Evolutionary conservation across 2,888 invertebrate species (phyloP).

Genomic region (Coenonympha glycerion): DNA sequence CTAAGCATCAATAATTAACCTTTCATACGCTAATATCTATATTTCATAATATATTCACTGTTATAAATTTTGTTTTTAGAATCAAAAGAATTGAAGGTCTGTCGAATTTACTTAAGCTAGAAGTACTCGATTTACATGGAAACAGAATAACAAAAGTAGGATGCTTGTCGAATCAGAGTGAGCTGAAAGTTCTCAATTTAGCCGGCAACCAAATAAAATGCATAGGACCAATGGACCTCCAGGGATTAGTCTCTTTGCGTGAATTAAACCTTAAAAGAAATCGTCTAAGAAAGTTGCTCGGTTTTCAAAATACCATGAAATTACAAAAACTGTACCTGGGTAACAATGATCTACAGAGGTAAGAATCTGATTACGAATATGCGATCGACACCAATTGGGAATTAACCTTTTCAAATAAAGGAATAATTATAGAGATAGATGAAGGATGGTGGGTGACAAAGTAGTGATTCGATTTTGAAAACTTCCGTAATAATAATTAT

Average conservation of each 20-base stretch:
- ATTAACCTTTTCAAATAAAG: no score
- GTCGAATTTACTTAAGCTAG: conserved; percentile 82
- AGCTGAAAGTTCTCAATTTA: conserved; percentile 92
- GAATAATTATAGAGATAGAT: no score
- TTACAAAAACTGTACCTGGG: conserved; percentile 87
- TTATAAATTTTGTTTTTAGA: conserved; percentile 60
- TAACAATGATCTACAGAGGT: conserved; percentile 83
- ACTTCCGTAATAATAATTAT: no score
- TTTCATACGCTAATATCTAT: no score
- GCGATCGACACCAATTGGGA: no score
- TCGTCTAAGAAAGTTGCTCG: conserved; percentile 84
- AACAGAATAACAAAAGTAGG: conserved; percentile 87
- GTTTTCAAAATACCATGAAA: conserved; percentile 85
- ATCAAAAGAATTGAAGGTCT: conserved; percentile 87
- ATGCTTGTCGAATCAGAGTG: conserved; percentile 81
- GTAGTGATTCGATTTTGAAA: no score
- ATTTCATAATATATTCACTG: no score
- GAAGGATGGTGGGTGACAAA: no score
- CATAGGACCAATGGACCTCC: conserved; percentile 85
- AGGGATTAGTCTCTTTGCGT: conserved; percentile 84
- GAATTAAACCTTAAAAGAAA: conserved; percentile 94
- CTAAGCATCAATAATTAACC: no score
- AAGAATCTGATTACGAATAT: no score
- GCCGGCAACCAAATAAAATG: conserved; percentile 92
- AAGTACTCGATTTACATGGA: conserved; percentile 94